A percentile compares a stretch with the other conserved stretches of the same genome.
phyloP scores from a whole-genome alignment of 2,113 vertebrate species.

The Fukomys damarensis region DNA sequence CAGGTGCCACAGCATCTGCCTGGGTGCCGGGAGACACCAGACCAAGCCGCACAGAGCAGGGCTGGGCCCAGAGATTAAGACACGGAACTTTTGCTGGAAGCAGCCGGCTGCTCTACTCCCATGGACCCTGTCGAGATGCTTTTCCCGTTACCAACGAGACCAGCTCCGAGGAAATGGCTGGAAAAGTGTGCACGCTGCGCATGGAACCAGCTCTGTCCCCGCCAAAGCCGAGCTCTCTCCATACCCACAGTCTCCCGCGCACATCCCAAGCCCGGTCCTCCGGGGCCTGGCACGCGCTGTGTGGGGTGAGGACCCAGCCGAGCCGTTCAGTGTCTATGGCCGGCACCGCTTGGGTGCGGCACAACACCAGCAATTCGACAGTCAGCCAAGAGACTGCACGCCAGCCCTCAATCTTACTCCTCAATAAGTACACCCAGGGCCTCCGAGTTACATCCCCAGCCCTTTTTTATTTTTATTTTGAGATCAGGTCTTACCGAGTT shows the following conservation, averaged over 20 bases:
- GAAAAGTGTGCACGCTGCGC: neutral
- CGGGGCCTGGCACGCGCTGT: neutral
- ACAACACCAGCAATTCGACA: too few species aligned
- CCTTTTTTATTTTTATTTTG: neutral
- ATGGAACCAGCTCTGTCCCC: neutral
- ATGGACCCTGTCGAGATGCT: fast-evolving
- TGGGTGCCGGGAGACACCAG: neutral
- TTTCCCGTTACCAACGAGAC: neutral
- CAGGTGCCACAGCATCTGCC: fast-evolving
- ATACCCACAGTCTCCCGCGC: fast-evolving
- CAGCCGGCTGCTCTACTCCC: fast-evolving
- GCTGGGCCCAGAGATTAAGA: too few species aligned
- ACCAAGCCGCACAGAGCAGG: neutral
- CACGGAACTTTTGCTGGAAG: fast-evolving
- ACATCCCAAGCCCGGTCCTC: neutral
- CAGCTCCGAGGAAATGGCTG: neutral
- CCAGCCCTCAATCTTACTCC: neutral
- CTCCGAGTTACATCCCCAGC: neutral
- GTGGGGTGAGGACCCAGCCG: fast-evolving
- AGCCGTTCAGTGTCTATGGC: neutral
- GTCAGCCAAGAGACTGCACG: too few species aligned
- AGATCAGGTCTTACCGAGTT: neutral
- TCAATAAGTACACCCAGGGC: neutral
- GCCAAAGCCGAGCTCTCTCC: too few species aligned
- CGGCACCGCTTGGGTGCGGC: fast-evolving